These are phyloP conservation scores for Phycodurus eques DNA, from an alignment of 2,113 vertebrate genomes.

Conservation along the genomic window DNA sequence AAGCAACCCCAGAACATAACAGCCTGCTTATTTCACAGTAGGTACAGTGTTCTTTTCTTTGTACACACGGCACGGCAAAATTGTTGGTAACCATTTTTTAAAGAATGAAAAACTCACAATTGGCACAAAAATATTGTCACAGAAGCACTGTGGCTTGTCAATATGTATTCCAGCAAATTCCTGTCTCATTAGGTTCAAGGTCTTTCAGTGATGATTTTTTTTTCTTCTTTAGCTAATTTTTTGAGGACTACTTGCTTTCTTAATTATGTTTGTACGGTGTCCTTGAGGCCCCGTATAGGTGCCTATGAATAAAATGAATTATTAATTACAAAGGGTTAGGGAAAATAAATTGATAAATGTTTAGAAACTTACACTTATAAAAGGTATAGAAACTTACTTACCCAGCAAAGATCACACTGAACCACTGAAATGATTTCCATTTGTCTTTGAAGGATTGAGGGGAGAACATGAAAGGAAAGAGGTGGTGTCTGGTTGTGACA, in stretches of 20 bases:
- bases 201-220: too few species aligned
- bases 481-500: background rate
- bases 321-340: background rate
- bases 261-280: too few species aligned
- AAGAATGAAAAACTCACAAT: background rate
- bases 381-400: background rate
- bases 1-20: background rate
- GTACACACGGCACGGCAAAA: background rate
- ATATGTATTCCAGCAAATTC: background rate
- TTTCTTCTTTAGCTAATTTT: too few species aligned
- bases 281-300: too few species aligned
- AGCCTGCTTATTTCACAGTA: background rate
- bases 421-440: background rate
- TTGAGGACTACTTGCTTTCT: too few species aligned
- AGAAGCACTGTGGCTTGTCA: background rate
- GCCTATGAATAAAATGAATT: background rate
- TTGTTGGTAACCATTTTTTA: too few species aligned
- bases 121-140: too few species aligned
- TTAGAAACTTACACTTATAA: background rate
- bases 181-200: background rate
- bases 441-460: background rate
- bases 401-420: background rate
- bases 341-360: background rate
- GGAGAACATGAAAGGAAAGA: background rate
- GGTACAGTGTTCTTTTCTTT: background rate